Conservation (phyloP, 1,140 invertebrate species). For the Pararge aegeria region DNA sequence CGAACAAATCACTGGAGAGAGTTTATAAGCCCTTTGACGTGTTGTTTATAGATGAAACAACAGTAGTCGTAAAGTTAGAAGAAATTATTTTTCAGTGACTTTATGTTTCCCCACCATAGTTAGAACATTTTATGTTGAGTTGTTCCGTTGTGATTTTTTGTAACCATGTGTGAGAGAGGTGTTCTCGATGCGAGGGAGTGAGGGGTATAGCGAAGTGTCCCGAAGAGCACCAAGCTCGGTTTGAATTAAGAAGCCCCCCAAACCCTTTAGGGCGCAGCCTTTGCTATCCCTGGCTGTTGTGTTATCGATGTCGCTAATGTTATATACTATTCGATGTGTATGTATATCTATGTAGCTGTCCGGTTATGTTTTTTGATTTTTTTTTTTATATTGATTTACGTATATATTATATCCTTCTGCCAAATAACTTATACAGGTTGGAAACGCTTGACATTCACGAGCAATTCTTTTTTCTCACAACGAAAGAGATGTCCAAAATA, state of each 20-base stretch:
- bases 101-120: constrained; percentile 66
- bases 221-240: constrained; percentile 71
- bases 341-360: constrained; percentile 68
- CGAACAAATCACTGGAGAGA: constrained; percentile 33
- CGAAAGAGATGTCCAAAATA: too few species aligned
- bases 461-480: too few species aligned
- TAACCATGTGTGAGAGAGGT: constrained; percentile 79
- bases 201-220: constrained; percentile 77
- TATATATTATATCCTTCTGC: constrained; percentile 32
- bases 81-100: constrained; percentile 53
- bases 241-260: constrained; percentile 62
- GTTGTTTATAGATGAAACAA: constrained; percentile 31
- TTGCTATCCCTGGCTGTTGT: constrained; percentile 77
- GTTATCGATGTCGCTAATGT: constrained; percentile 75
- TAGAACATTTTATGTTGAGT: constrained; percentile 69
- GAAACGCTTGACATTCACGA: too few species aligned
- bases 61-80: constrained; percentile 50
- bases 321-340: constrained; percentile 66
- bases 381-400: constrained; percentile 43
- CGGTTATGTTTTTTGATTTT: constrained; percentile 43
- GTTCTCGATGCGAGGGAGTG: constrained; percentile 79
- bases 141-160: constrained; percentile 73
- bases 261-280: constrained; percentile 75
- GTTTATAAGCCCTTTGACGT: constrained; percentile 33
- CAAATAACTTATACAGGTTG: constrained; percentile 32